Evolutionary conservation across 2,888 invertebrate species (phyloP).

Genomic region (Galerucella pusilla): DNA sequence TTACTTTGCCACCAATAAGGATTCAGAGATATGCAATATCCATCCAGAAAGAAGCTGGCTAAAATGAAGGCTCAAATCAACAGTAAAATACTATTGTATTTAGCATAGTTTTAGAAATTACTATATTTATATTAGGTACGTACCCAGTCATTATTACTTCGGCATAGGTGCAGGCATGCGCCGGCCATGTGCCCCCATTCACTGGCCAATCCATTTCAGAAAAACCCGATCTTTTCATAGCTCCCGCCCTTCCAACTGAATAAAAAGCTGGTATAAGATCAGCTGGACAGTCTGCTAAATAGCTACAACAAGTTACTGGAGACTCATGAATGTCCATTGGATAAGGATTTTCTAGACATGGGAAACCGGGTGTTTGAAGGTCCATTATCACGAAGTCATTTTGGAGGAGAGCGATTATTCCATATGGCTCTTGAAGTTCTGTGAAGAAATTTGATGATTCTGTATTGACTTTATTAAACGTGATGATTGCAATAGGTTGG

Average conservation of each 20-base stretch:
- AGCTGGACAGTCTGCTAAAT: constrained; percentile 97
- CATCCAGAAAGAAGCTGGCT: too few species aligned
- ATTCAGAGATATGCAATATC: too few species aligned
- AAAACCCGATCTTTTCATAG: constrained; percentile 83
- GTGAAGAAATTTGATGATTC: constrained; percentile 55
- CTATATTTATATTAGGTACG: background rate
- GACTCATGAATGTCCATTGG: constrained; percentile 99
- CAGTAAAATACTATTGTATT: too few species aligned
- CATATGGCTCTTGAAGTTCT: constrained; percentile 98
- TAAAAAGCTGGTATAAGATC: constrained; percentile 98
- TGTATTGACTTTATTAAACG: background rate
- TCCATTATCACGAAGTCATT: constrained; percentile 99
- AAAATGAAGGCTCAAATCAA: too few species aligned
- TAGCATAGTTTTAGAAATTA: background rate
- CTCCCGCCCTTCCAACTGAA: constrained; percentile 84
- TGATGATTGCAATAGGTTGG: too few species aligned
- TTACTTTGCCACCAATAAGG: too few species aligned
- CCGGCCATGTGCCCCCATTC: constrained; percentile 95
- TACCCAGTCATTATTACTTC: constrained; percentile 99
- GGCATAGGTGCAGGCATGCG: constrained; percentile 95
- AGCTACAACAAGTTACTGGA: constrained; percentile 95
- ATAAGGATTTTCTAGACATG: constrained; percentile 99
- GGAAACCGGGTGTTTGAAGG: constrained; percentile 93
- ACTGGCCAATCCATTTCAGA: constrained; percentile 97
- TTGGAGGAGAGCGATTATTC: constrained; percentile 96